These are phyloP conservation scores for Globodera rostochiensis DNA, from an alignment of 1,140 invertebrate species.

Conservation along the genomic window DNA sequence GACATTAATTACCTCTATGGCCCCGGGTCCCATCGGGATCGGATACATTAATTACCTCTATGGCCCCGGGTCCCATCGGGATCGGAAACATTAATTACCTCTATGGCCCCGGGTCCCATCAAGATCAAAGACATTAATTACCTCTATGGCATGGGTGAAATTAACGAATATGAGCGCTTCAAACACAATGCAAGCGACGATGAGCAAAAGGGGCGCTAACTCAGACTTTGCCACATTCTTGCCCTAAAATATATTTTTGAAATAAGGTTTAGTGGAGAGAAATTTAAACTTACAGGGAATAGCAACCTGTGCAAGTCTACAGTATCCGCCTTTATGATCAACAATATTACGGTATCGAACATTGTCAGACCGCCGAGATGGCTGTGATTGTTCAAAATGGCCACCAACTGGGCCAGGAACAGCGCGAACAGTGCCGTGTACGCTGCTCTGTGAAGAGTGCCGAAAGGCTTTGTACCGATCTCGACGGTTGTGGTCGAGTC, in stretches of 20 bases:
- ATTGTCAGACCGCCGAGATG: conserved; percentile 22
- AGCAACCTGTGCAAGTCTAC: conserved; percentile 2
- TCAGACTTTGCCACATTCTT: background rate
- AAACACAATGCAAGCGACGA: conserved; percentile 25
- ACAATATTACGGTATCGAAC: conserved; percentile 18
- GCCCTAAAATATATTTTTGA: background rate
- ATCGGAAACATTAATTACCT: no score
- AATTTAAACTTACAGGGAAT: background rate
- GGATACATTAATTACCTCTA: no score
- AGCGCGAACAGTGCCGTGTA: background rate
- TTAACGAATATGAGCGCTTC: conserved; percentile 39
- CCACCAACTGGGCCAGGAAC: conserved; percentile 18
- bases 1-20: no score
- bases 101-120: no score
- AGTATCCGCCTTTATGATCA: conserved; percentile 11
- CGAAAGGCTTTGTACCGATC: background rate
- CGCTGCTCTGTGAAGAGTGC: background rate
- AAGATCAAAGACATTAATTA: background rate
- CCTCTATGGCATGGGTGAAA: conserved; percentile 37
- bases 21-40: no score
- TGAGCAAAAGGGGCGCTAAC: conserved; percentile 5
- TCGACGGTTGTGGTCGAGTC: background rate
- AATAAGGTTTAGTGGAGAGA: no score
- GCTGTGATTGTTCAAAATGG: conserved; percentile 24
- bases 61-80: no score